Conservation (phyloP, 2,888 invertebrate genomes). For the Masnerella sp. region DNA sequence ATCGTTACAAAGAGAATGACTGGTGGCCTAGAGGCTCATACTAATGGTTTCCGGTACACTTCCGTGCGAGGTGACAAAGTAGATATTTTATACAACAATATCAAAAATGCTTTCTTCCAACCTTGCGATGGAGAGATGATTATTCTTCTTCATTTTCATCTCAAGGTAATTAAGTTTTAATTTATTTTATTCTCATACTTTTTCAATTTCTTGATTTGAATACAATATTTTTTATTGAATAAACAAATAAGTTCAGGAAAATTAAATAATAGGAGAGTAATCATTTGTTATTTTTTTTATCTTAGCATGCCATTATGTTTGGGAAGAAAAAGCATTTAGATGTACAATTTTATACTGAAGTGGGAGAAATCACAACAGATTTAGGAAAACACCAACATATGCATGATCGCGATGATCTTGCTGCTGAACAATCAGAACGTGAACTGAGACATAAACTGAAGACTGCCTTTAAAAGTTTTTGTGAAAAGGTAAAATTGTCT, state of each 20-base stretch:
- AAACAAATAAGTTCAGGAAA: too few relatives aligned
- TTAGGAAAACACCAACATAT: slow-evolving; percentile 99
- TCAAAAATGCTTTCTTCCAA: slow-evolving; percentile 99
- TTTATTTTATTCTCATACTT: too few relatives aligned
- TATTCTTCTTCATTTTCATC: slow-evolving; percentile 98
- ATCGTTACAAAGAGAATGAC: slow-evolving; percentile 98
- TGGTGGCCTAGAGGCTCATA: slow-evolving; percentile 92
- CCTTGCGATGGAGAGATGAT: slow-evolving; percentile 99
- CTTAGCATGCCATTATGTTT: slow-evolving; percentile 97
- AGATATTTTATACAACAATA: slow-evolving; percentile 99
- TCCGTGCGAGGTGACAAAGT: slow-evolving; percentile 99
- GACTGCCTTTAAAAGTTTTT: slow-evolving; percentile 98
- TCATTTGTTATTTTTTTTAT: slow-evolving; percentile 17
- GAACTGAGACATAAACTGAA: slow-evolving; percentile 98
- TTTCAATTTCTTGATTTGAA: too few relatives aligned
- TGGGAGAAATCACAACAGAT: slow-evolving; percentile 99
- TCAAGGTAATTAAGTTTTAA: slow-evolving; percentile 83
- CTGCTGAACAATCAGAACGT: slow-evolving; percentile 98
- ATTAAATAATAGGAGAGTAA: too few relatives aligned
- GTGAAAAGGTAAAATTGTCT: slow-evolving; percentile 86
- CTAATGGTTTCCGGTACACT: slow-evolving; percentile 97
- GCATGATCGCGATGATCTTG: slow-evolving; percentile 99
- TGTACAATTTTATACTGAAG: slow-evolving; percentile 99
- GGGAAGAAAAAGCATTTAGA: slow-evolving; percentile 99
- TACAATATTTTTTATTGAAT: too few relatives aligned